Evolutionary conservation across 1,140 invertebrate genomes (phyloP).

Genomic region (Phymastichus coffea): DNA sequence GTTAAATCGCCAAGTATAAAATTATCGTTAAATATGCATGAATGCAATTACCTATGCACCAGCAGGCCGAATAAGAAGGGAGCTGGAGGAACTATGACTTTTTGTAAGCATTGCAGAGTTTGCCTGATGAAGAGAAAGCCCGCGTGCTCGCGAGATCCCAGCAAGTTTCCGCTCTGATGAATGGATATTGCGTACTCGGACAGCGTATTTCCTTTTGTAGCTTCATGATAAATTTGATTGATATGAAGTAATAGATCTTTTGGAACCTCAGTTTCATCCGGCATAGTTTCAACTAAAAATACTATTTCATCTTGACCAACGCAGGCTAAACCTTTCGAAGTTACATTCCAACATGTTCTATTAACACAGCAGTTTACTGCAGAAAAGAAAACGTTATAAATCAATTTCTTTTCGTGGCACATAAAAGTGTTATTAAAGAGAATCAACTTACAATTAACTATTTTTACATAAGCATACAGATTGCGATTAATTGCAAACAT

Average conservation of each 20-base stretch:
- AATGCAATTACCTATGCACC: constrained; percentile 64
- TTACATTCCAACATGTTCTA: constrained; percentile 78
- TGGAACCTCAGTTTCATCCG: constrained; percentile 69
- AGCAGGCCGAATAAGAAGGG: constrained; percentile 81
- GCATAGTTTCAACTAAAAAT: constrained; percentile 73
- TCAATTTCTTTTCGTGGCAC: not conserved
- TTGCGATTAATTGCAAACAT: constrained; percentile 81
- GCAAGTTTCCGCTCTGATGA: constrained; percentile 63
- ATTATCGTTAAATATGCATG: constrained; percentile 1
- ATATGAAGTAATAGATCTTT: constrained; percentile 79
- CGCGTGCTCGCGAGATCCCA: constrained; percentile 79
- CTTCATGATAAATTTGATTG: constrained; percentile 75
- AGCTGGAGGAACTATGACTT: constrained; percentile 71
- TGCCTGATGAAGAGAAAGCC: constrained; percentile 83
- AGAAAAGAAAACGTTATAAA: constrained; percentile 31
- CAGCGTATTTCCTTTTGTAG: constrained; percentile 72
- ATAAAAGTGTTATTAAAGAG: not conserved
- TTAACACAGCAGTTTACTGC: constrained; percentile 83
- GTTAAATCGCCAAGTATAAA: too few species aligned
- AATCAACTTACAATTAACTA: constrained; percentile 72
- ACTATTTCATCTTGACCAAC: constrained; percentile 87
- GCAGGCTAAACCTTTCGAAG: constrained; percentile 75
- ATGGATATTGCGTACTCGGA: constrained; percentile 73
- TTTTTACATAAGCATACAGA: constrained; percentile 75
- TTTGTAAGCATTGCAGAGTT: constrained; percentile 81